Percentiles rank a stretch among this genome's conserved stretches.
phyloP scores from a whole-genome alignment of 1,140 invertebrate species.

The Neoseiulus cucumeris region DNA sequence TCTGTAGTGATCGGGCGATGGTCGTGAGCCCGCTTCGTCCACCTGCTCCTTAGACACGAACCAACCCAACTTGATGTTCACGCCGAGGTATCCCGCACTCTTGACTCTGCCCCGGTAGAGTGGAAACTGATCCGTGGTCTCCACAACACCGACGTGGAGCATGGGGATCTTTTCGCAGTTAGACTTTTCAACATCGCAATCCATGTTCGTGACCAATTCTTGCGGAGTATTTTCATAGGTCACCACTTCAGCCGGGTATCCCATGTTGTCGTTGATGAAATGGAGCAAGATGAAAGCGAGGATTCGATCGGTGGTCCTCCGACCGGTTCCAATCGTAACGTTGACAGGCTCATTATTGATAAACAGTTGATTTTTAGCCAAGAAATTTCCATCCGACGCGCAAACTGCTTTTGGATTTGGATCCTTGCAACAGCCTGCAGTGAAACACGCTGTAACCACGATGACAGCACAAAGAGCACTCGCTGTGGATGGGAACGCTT shows the following conservation, averaged over 20 bases:
- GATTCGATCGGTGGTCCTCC: neutral
- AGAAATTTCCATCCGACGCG: no score
- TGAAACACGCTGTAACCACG: no score
- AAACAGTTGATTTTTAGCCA: neutral
- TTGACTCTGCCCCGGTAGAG: neutral
- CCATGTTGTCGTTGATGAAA: neutral
- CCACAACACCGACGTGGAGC: neutral
- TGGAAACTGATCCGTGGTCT: neutral
- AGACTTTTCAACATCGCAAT: neutral
- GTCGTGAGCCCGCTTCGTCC: neutral
- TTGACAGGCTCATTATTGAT: neutral
- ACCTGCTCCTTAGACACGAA: neutral
- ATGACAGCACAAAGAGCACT: no score
- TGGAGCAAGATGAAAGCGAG: neutral
- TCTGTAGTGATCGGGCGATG: neutral
- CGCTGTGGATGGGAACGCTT: no score
- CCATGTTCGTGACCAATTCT: neutral
- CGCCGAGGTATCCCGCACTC: neutral
- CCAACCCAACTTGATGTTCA: neutral
- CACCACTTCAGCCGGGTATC: neutral
- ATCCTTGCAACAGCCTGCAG: no score
- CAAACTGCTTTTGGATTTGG: no score
- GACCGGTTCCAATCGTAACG: neutral
- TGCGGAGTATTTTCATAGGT: neutral
- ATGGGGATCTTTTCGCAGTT: neutral